A percentile compares a stretch with the other conserved stretches of the same genome.
Evolutionary conservation across 2,113 vertebrate genomes (phyloP).

Genomic region (Columbina picui): DNA sequence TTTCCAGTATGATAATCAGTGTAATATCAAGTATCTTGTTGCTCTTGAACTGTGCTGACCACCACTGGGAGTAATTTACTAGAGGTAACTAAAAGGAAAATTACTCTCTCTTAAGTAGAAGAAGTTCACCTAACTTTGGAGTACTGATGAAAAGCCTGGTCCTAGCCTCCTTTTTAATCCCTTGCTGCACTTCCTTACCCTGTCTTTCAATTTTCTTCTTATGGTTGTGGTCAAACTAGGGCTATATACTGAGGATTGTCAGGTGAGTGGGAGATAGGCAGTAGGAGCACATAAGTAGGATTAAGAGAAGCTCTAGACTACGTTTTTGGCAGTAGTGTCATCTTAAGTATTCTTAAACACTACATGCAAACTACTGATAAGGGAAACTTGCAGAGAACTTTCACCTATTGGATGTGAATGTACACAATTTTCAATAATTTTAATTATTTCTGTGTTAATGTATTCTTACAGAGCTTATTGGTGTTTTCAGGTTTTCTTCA

Average conservation of each 20-base stretch:
- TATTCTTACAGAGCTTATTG: not conserved
- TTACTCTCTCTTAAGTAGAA: not conserved
- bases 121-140: not conserved
- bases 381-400: not conserved
- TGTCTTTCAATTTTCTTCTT: not conserved
- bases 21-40: not conserved
- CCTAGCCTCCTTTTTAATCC: not conserved
- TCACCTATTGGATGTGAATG: not conserved
- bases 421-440: not conserved
- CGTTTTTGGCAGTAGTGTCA: not conserved
- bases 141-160: not conserved
- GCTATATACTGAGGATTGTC: not conserved
- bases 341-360: not conserved
- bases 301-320: not conserved
- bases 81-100: not conserved
- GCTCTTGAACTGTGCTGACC: not conserved
- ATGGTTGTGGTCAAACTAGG: fast-evolving
- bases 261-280: not conserved
- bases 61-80: not conserved
- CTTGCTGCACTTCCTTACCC: not conserved
- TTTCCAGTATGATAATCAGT: not conserved
- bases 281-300: not conserved
- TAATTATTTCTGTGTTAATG: not conserved
- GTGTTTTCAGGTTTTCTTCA: not conserved
- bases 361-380: not conserved